Percentiles rank a stretch among this genome's conserved stretches.
These are phyloP conservation scores for Peromyscus eremicus DNA, from an alignment of 2,797 vertebrate species.

Conservation along the genomic window DNA sequence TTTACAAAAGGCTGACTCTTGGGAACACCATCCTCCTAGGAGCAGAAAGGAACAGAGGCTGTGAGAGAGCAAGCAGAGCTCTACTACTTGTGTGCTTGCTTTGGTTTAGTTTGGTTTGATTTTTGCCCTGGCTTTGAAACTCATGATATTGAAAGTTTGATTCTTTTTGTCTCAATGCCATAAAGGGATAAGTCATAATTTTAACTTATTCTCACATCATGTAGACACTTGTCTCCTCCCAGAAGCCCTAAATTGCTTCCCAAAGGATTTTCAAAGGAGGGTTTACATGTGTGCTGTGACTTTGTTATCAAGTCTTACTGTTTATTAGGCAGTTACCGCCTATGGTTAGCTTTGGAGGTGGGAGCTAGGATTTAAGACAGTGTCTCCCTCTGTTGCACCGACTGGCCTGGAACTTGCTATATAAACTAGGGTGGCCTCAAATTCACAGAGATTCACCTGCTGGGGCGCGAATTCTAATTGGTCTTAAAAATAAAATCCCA, in stretches of 20 bases:
- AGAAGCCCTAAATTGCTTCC: neutral
- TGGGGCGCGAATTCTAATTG: too few species aligned
- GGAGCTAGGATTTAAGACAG: neutral
- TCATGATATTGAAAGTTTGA: neutral
- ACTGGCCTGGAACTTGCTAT: neutral
- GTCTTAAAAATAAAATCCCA: too few species aligned
- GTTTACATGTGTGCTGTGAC: neutral
- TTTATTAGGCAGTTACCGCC: neutral
- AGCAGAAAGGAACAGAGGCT: neutral
- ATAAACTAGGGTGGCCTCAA: neutral
- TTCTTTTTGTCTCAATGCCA: neutral
- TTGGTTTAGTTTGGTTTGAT: neutral
- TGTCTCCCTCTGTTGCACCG: neutral
- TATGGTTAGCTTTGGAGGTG: neutral
- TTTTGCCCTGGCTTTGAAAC: slow-evolving; percentile 20
- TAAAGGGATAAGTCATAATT: slow-evolving; percentile 16
- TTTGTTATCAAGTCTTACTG: slow-evolving; percentile 25
- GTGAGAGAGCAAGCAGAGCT: neutral
- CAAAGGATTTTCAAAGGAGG: slow-evolving; percentile 19
- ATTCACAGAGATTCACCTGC: neutral
- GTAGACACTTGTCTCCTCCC: neutral
- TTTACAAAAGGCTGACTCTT: slow-evolving; percentile 49
- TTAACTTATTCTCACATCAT: neutral
- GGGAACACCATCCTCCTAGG: neutral
- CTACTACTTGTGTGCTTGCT: neutral